Evolutionary conservation across 1,140 invertebrate species (phyloP).

Genomic region (Drosophila parabipectinata): DNA sequence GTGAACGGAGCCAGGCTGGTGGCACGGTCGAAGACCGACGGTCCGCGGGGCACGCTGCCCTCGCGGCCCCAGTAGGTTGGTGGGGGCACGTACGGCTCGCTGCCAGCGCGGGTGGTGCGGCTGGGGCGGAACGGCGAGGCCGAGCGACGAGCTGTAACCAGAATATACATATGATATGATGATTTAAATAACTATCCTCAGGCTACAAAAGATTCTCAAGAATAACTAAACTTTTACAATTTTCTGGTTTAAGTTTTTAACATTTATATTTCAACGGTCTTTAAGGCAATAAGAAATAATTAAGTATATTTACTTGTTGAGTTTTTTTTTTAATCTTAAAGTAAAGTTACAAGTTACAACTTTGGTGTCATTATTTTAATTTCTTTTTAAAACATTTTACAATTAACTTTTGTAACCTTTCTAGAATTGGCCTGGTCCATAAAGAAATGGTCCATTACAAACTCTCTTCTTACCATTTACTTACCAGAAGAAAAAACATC

Average conservation of each 20-base stretch:
- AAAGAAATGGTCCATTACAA: no score
- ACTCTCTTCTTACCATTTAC: conserved; percentile 22
- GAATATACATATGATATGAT: not conserved
- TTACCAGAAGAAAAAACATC: conserved; percentile 54
- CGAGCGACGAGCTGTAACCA: conserved; percentile 72
- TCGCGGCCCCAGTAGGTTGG: conserved; percentile 73
- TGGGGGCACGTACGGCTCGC: conserved; percentile 78
- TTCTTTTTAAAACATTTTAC: not conserved
- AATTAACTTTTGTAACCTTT: not conserved
- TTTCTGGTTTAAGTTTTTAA: no score
- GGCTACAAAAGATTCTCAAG: not conserved
- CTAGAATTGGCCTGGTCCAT: not conserved
- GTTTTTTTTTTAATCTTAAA: no score
- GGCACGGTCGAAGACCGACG: conserved; percentile 79
- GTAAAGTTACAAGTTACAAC: no score
- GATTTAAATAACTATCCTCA: conserved; percentile 7
- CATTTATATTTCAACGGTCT: no score
- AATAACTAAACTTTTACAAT: not conserved
- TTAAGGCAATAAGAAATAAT: no score
- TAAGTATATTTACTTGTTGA: no score
- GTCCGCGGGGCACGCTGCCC: conserved; percentile 72
- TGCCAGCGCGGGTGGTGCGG: conserved; percentile 68
- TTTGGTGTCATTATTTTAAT: not conserved
- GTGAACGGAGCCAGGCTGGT: conserved; percentile 81
- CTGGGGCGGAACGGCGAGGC: conserved; percentile 70